Base-by-base conservation (phyloP, 2,113 vertebrate species). In the Delphinapterus leucas region DNA sequence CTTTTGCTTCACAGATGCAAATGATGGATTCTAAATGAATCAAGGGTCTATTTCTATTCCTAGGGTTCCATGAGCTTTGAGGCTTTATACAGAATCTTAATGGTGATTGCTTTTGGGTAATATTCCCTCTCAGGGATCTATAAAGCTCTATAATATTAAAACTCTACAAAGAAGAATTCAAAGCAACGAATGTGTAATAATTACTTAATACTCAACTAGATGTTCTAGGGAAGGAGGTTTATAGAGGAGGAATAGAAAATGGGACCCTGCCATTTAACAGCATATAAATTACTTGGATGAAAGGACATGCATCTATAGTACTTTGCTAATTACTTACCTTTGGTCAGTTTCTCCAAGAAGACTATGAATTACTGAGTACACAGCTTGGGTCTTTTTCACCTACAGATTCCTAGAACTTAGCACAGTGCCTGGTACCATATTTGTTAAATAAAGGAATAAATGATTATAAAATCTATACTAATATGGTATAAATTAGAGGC, bases 1-100 rank as follows among this genome's bases (percentile, higher is more conserved):
- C 17, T 90, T 53, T 84, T 44, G 12, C 33, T 95, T 88, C 18
- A 74, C 26, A 86, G 94, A 88, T 89, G 26, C 23, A 98, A 97
- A 94, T 77, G 31, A 91, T 87, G 33, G 23, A 83, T 95, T 86
- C 15, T 87, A 86, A 91, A 33, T 6, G 41, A 97, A 95, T 93
- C 79, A 83, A 96, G 28, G 31, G 33, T 83, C 55, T 49, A 49
- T 77, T 84, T 97, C 49, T 83, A 92, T 93, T 94, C 63, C 68
- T 95, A 89, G 28, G 13, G 49, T 93, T 93, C 47, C 26, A 53
- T 74, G 65, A 41, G 28, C 25, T 85, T 95, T 33, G 17, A 93
- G 7, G 26, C 67, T 97, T 95, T 77, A 84, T 55, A 93, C 8
- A 36, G 38, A 95, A 82, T 68, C 28, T 74, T 95, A 68, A 53